Base-by-base conservation (phyloP, 2,797 vertebrate genomes). In the Phoeniculus purpureus region DNA sequence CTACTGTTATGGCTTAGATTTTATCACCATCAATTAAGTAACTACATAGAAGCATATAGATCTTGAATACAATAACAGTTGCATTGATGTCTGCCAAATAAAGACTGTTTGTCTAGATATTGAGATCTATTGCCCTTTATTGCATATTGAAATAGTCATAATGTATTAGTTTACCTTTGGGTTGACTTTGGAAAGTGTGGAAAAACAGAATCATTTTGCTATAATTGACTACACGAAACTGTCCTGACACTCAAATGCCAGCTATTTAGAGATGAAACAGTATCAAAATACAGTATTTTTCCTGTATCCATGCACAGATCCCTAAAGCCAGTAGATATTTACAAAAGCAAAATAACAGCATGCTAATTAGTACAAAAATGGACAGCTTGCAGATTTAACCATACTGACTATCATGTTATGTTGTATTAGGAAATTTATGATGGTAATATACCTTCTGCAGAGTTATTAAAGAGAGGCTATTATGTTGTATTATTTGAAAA, bases 251-350 rank as follows among this genome's bases (percentile, higher is more conserved):
- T 85, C 73, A 89, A 87, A 87, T 71, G 58, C 79, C 75, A 91
- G 29, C 56, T 92, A 85, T 86, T 96, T 94, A 93, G 84, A 96
- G 92, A 88, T 55, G 20, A 96, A 96, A 93, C 51, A 75, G 31
- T 68, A 83, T 50, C 92, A 93, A 94, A 88, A 81, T 93, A 56
- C 22, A 93, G n/a, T 34, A 61, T 77, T 88, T 86, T 86, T 56
- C 60, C 73, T 71, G 55, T 83, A 95, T 93, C 90, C 87, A 92
- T 78, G 61, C 62, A 92, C 22, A 90, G 72, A 87, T 94, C 87
- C 89, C 92, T 95, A 94, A 90, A 96, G 87, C 80, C 84, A 90
- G 66, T 66, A 95, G 71, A 89, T 84, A 95, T 92, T 97, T 96
- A 94, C 73, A 92, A 94, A 97, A 94, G 51, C 45, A 94, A 89